Evolutionary conservation across 2,888 invertebrate genomes (phyloP), one percentile per base, ranked within the genome.

Genomic region (Euplagia quadripunctaria): DNA sequence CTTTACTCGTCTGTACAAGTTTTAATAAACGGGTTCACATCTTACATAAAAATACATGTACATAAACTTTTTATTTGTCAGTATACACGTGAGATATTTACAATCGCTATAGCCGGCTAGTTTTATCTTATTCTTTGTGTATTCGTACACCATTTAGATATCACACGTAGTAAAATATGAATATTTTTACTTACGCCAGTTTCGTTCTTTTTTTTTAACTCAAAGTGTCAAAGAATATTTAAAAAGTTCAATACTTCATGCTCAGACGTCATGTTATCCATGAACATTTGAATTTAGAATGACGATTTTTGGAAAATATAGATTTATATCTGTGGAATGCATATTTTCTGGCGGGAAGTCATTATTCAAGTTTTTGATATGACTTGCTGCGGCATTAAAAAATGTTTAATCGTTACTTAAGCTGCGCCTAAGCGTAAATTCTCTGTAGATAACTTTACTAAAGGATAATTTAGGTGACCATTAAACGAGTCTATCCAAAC

Each of bases 1-100:
- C 9, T 64, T 16, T 42, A 52, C 9, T 41, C 6, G 41, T 6
- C 17, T 17, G n/a, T 55, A 49, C 52, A 16, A 51, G 51, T 67
- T 41, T 31, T 49, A 52, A 49, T 31, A 67, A 61, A 67, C 51
- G 51, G 41, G 67, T 55, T 55, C 41, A 41, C 41, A 20, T 12
- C 52, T 17, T 17, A 31, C 17, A 55, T 67, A 51, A 67, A 49
- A 51, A 67, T 31, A 41, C 11, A 55, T 42, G 12, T 55, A 67
- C 52, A 67, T 42, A 55, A 42, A 52, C 67, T 51, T 17, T 43
- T 52, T 52, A 67, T 67, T 17, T 67, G n/a, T 16, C n/a, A 52
- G 52, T 52, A 11, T 42, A 52, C 46, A 42, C 11, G 42, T 1
- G 46, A 65, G n/a, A 65, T 20, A 16, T 49, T 49, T 16, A 41